Evolutionary conservation across 2,113 vertebrate species (phyloP).

Genomic region (Micromys minutus): DNA sequence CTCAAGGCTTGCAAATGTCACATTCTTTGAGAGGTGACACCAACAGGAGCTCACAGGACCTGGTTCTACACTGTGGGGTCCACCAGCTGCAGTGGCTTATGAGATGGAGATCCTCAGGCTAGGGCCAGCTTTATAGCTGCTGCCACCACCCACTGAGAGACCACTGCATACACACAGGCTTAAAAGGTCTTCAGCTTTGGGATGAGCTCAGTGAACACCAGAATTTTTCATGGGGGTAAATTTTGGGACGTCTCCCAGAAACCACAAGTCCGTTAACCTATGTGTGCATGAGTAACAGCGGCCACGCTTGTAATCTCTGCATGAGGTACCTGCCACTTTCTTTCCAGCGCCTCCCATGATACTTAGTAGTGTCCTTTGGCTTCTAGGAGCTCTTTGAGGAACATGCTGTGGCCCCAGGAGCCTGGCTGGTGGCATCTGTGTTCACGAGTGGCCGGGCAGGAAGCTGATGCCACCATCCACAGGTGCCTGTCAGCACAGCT

Average conservation of each 20-base stretch:
- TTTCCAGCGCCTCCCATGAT: neutral
- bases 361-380: neutral
- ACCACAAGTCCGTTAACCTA: too few relatives aligned
- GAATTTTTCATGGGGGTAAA: too few relatives aligned
- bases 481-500: fast-evolving
- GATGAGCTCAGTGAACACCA: neutral
- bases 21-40: neutral
- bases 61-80: neutral
- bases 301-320: neutral
- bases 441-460: neutral
- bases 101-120: neutral
- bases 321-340: neutral
- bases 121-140: neutral
- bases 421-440: too few relatives aligned
- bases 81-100: neutral
- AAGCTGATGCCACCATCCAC: neutral
- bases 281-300: fast-evolving
- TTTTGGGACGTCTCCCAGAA: neutral
- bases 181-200: neutral
- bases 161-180: too few relatives aligned
- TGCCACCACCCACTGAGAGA: neutral
- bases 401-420: too few relatives aligned
- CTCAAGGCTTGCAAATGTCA: neutral
- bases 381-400: too few relatives aligned
- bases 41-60: neutral